Evolutionary conservation across 2,113 vertebrate species (phyloP).

Genomic region (Plestiodon gilberti): DNA sequence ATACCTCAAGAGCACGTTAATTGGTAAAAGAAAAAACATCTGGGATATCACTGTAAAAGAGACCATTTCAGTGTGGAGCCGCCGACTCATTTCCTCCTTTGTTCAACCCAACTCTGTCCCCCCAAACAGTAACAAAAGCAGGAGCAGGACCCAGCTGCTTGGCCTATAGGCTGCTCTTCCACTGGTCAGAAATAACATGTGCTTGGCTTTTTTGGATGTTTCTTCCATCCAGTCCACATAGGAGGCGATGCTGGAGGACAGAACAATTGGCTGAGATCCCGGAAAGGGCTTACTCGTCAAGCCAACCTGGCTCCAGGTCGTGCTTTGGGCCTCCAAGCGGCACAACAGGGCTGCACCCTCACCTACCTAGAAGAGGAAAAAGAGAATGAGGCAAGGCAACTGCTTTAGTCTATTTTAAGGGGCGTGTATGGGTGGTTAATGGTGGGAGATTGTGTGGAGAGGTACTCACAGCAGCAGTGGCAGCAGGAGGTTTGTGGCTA

Average conservation of each 20-base stretch:
- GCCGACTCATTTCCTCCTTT: background rate
- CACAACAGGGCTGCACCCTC: conserved; percentile 1
- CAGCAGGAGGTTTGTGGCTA: background rate
- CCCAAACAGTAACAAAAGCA: background rate
- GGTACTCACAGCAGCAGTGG: conserved; percentile 6
- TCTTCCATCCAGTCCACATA: background rate
- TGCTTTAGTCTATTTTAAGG: too few species aligned
- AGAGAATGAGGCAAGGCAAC: background rate
- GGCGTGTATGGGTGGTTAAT: background rate
- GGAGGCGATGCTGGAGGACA: background rate
- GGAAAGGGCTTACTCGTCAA: conserved; percentile 6
- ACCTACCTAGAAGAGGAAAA: background rate
- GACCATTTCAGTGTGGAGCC: background rate
- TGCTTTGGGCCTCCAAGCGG: background rate
- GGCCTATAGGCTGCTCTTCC: background rate
- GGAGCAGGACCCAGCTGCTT: background rate
- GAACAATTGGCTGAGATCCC: background rate
- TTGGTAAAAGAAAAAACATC: too few species aligned
- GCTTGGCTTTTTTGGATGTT: background rate
- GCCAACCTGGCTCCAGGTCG: background rate
- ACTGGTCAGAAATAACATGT: background rate
- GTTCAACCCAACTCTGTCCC: background rate
- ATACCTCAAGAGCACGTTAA: background rate
- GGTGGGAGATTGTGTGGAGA: background rate
- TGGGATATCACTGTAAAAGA: background rate